Evolutionary conservation across 1,140 invertebrate species (phyloP), one percentile per base, ranked within the genome.

Genomic region (Dufourea novaeangliae): DNA sequence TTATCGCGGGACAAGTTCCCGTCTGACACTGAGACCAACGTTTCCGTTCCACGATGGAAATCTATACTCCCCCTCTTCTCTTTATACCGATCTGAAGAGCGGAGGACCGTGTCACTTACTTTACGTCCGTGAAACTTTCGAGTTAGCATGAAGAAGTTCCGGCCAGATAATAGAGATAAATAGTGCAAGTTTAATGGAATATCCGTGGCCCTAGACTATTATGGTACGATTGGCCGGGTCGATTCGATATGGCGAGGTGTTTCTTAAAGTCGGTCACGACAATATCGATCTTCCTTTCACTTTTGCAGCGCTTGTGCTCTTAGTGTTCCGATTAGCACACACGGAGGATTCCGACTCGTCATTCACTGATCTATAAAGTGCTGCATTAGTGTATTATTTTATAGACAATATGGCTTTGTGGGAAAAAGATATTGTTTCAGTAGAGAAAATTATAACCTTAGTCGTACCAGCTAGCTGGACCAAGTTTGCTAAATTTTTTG

Each of bases 101-200:
- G 14, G 56, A n/a, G 7, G 11, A 27, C 17, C 39, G 8, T 27
- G 63, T 66, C 41, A 27, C 41, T 64, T 44, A 29, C 41, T 46
- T 64, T 27, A 61, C 67, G 46, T 27, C n/a, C 20, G 20, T 20
- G 1, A 1, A 72, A 72, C 39, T 72, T 72, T 63, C n/a, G 17
- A 50, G 29, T 37, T 17, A 39, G 17, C 39, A 8, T 17, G 22
- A 41, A 22, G 25, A 63, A 63, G 52, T 50, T 50, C 7, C 22
- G 11, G n/a, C 11, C 10, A 20, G 10, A 25, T 27, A 20, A 22
- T 37, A 25, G 39, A 44, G 59, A 72, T 32, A 63, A 72, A n/a
- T 37, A 46, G 32, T 32, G n/a, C 7, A 70, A 59, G 11, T 46
- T n/a, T 37, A 37, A 44, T 50, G 41, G 57, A 69, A 41, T 17